Conservation (phyloP, 2,888 invertebrate genomes). For the Deroplatys truncata region DNA sequence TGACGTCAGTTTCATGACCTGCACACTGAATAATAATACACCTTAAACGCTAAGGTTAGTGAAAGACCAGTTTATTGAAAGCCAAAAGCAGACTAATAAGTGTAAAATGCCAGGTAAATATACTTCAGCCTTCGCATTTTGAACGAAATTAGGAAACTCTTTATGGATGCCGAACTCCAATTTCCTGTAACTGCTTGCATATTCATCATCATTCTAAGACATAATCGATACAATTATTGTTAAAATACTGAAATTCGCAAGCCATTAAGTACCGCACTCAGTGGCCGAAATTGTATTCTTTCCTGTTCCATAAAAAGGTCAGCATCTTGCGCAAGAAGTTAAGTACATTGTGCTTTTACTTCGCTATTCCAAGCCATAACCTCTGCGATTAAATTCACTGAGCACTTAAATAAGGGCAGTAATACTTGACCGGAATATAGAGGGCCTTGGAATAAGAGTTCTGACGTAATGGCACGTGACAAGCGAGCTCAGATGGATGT, state of each 20-base stretch:
- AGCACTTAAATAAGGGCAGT: background rate
- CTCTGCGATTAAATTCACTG: background rate
- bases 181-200: background rate
- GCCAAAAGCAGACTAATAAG: background rate
- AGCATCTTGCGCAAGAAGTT: background rate
- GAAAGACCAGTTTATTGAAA: background rate
- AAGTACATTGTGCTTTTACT: background rate
- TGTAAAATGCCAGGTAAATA: background rate
- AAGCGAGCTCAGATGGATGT: background rate
- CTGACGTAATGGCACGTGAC: background rate
- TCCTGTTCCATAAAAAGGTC: background rate
- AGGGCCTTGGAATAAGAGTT: background rate
- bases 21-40: background rate
- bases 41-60: background rate
- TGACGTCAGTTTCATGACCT: no score
- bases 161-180: background rate
- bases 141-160: background rate
- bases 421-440: background rate
- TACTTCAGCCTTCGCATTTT: background rate
- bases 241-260: background rate
- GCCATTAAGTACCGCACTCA: background rate
- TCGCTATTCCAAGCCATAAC: background rate
- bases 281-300: background rate
- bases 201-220: background rate
- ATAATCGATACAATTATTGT: background rate